Base-by-base conservation (phyloP, 2,797 vertebrate genomes). In the Gorsachius magnificus region DNA sequence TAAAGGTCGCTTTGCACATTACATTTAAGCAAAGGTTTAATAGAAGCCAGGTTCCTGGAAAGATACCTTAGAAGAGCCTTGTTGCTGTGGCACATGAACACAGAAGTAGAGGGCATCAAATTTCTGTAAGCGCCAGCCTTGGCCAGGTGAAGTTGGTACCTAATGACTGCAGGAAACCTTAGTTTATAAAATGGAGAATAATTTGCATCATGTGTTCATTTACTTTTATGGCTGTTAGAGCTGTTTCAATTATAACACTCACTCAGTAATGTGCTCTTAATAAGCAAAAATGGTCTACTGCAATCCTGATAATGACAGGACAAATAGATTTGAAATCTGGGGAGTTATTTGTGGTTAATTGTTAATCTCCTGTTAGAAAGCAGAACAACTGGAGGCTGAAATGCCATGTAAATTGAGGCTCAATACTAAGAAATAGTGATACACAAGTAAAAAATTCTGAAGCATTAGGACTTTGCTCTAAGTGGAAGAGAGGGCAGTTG, bases 301-400 rank as follows among this genome's bases (percentile, higher is more conserved):
- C 76, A 90, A 43, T 77, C 50, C 66, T 83, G 70, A 72, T 95
- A 94, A 95, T 88, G 94, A 69, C 83, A 83, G 78, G 69, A 95
- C 84, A 92, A 96, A 91, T 78, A 76, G 82, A 90, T 93, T 92
- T 90, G 72, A 91, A 93, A 94, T 69, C 35, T 74, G 18, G 56
- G 50, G 82, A 92, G 41, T 96, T 97, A 86, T 16, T 91, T 96
- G 78, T 96, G 76, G 96, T 97, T 97, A 97, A 97, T 97, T 94
- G 86, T 96, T 97, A 97, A 96, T 93, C 84, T 94, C 36, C 41
- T 69, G 38, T 81, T 90, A 89, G 92, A 93, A 96, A 84, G 78
- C 66, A 75, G 77, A 90, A 76, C 54, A 90, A 56, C 51, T 45
- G 35, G 46, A 87, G 71, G 28, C 60, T 70, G 64, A 87, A 93